These are phyloP conservation scores for Sceloporus undulatus DNA, from an alignment of 2,113 vertebrate genomes.

Conservation along the genomic window DNA sequence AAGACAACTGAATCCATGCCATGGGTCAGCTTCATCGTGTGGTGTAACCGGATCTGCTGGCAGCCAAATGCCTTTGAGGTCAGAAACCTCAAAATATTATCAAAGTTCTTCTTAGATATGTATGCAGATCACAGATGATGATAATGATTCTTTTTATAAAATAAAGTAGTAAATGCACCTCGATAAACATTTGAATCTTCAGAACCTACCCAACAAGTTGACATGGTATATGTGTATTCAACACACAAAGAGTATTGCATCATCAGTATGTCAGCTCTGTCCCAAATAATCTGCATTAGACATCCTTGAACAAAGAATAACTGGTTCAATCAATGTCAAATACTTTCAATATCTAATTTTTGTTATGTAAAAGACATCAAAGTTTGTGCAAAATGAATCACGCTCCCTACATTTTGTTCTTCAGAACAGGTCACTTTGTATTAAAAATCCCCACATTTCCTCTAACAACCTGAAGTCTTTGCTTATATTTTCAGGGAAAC, in stretches of 20 bases:
- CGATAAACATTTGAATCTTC: background rate
- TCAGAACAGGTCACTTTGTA: background rate
- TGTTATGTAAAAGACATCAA: background rate
- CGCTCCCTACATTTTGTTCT: background rate
- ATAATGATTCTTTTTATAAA: background rate
- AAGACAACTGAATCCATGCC: background rate
- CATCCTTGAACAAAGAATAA: background rate
- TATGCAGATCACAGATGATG: background rate
- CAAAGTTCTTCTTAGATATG: background rate
- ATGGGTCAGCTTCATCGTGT: background rate
- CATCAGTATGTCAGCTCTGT: background rate
- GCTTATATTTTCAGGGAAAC: slow-evolving; percentile 3
- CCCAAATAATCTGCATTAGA: background rate
- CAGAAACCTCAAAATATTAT: background rate
- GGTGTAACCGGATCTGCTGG: background rate
- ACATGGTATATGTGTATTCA: background rate
- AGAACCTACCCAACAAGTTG: background rate
- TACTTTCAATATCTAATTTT: background rate
- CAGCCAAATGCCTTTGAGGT: background rate
- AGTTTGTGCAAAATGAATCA: background rate
- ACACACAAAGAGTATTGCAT: no score
- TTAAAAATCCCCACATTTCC: background rate
- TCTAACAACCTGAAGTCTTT: slow-evolving; percentile 11
- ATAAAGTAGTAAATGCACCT: background rate
- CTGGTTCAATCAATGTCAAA: background rate